These are phyloP conservation scores for Chloroceryle aenea DNA, from an alignment of 2,113 vertebrate species.

Conservation along the genomic window DNA sequence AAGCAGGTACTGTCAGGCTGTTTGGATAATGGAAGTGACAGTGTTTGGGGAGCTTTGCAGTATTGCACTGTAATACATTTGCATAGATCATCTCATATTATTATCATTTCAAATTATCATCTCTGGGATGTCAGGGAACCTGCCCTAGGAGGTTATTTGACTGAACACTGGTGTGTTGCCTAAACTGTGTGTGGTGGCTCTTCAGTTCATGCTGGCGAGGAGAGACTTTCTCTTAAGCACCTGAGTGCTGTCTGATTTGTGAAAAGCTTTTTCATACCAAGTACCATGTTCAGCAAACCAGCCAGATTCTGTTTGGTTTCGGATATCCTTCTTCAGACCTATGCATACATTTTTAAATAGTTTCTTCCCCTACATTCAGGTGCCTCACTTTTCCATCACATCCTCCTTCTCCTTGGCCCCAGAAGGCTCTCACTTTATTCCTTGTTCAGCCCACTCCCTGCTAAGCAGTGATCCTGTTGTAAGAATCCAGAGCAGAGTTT, in stretches of 20 bases:
- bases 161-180: background rate
- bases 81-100: conserved; percentile 52
- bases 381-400: background rate
- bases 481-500: conserved; percentile 31
- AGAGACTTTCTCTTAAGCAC: background rate
- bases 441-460: background rate
- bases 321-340: background rate
- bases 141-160: background rate
- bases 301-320: background rate
- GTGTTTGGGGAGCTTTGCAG: conserved; percentile 12
- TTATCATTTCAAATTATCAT: conserved; percentile 45
- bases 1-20: background rate
- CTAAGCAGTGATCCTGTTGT: background rate
- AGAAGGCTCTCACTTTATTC: background rate
- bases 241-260: background rate
- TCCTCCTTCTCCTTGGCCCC: background rate
- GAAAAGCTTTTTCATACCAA: background rate
- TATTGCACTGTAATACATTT: background rate
- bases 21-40: conserved; percentile 43
- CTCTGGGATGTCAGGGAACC: background rate
- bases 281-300: background rate
- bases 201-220: background rate
- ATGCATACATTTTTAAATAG: background rate
- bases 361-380: background rate
- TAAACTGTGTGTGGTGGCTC: background rate